phyloP scores from a whole-genome alignment of 2,888 invertebrate genomes.

The Pyrrhosoma nymphula region DNA sequence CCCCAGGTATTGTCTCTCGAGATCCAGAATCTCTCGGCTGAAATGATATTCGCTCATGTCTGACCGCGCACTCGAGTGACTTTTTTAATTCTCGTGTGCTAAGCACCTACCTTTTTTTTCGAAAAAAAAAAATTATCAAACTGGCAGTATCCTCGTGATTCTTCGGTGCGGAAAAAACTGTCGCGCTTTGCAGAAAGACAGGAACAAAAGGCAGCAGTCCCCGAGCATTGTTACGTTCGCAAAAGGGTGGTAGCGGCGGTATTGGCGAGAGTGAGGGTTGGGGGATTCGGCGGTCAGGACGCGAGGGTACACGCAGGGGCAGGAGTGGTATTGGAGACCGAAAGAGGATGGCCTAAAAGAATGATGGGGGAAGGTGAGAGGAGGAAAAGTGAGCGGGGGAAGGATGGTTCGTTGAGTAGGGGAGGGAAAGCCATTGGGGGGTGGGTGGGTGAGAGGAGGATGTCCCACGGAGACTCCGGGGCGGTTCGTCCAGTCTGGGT shows the following conservation, averaged over 20 bases:
- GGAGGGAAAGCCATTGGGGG: not conserved
- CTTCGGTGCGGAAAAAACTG: not conserved
- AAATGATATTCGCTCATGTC: not conserved
- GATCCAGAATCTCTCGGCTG: not conserved
- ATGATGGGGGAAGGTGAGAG: too few species aligned
- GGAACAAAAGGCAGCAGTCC: conserved; percentile 10
- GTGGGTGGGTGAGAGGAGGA: not conserved
- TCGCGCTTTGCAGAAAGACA: conserved; percentile 9
- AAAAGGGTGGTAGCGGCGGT: not conserved
- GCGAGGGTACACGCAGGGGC: too few species aligned
- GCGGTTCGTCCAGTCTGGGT: conserved; percentile 57
- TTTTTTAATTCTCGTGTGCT: not conserved
- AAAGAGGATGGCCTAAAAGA: too few species aligned
- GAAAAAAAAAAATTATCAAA: not conserved
- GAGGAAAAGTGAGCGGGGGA: not conserved
- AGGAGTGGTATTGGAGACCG: too few species aligned
- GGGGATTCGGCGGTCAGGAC: too few species aligned
- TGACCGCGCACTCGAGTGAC: not conserved
- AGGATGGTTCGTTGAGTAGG: not conserved
- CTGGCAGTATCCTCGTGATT: not conserved
- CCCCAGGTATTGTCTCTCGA: not conserved
- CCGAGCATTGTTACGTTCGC: conserved; percentile 15
- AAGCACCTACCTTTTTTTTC: not conserved
- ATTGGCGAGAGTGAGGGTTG: not conserved
- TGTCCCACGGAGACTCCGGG: conserved; percentile 44